These are phyloP conservation scores for Orthosia incerta DNA, from an alignment of 2,888 invertebrate genomes.

Conservation along the genomic window DNA sequence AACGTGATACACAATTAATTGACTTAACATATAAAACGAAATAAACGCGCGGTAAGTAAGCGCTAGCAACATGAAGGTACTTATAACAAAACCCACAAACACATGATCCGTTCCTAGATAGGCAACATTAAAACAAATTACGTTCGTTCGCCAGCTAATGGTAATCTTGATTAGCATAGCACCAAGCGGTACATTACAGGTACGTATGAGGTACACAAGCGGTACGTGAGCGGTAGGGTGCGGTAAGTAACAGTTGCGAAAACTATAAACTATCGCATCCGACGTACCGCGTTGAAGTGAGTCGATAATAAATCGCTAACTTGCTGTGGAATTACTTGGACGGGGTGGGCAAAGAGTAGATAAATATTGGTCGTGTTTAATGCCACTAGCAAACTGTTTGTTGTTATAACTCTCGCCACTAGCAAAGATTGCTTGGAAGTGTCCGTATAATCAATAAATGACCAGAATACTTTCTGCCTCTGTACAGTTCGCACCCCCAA, in stretches of 20 bases:
- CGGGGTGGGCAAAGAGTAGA: conserved; percentile 38
- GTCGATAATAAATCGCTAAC: conserved; percentile 83
- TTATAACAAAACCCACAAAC: conserved; percentile 58
- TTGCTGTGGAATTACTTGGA: conserved; percentile 72
- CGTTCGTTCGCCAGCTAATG: conserved; percentile 51
- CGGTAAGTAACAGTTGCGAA: conserved; percentile 71
- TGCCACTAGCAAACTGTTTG: background rate
- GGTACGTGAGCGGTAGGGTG: conserved; percentile 45
- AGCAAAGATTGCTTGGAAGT: background rate
- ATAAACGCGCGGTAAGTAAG: background rate
- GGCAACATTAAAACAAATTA: conserved; percentile 64
- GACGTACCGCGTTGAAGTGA: conserved; percentile 76
- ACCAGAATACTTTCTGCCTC: background rate
- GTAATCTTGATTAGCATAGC: conserved; percentile 65
- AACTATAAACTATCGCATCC: conserved; percentile 81
- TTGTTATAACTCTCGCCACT: background rate
- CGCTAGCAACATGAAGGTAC: background rate
- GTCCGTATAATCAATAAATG: background rate
- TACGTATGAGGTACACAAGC: conserved; percentile 2
- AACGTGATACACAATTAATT: too few relatives aligned
- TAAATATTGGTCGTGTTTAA: background rate
- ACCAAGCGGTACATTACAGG: conserved; percentile 14
- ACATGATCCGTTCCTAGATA: conserved; percentile 51
- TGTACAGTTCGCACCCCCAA: background rate
- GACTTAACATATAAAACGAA: background rate